Evolutionary conservation across 1,140 invertebrate species (phyloP), one percentile per base, ranked within the genome.

Genomic region (Watersipora subatra): DNA sequence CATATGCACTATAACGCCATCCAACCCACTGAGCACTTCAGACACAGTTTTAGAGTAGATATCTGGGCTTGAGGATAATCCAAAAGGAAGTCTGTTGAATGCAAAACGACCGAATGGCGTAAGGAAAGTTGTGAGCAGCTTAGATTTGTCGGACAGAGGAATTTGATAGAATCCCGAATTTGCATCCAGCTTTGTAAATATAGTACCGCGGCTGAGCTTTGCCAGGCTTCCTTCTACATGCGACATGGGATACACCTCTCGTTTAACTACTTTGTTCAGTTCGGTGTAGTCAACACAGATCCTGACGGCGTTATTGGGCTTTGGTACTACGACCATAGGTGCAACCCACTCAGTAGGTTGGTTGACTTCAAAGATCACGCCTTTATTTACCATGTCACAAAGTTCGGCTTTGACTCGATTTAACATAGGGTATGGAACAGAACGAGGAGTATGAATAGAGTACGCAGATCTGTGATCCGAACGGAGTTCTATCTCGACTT

Each of bases 221-320:
- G 34, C 34, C 7, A 46, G 34, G n/a, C 34, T 46, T 46, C 7
- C 7, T 12, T 46, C 34, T 12, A 46, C 34, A 46, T 46, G 34
- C 7, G 34, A 7, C 34, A 46, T 46, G 34, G 34, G n/a, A n/a
- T 46, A n/a, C 34, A 46, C 34, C 7, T 46, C 34, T 46, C 34
- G 7, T 12, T n/a, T 12, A 46, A 46, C 34, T 12, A 46, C 34
- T 46, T 46, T 46, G n/a, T 46, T 46, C 34, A 46, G n/a, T n/a
- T 46, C 34, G n/a, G 34, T 46, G 34, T 46, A 46, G 71, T 84
- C 81, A 22, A 84, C 66, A 69, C 80, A 83, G 25, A 84, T 74
- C 29, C 82, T 66, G 15, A 73, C 57, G 7, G 65, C 64, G 7
- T 62, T 55, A 30, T 64, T 68, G 15, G 57, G 62, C 64, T 74